Conservation (phyloP, 2,888 invertebrate species). For the Synanthedon vespiformis region DNA sequence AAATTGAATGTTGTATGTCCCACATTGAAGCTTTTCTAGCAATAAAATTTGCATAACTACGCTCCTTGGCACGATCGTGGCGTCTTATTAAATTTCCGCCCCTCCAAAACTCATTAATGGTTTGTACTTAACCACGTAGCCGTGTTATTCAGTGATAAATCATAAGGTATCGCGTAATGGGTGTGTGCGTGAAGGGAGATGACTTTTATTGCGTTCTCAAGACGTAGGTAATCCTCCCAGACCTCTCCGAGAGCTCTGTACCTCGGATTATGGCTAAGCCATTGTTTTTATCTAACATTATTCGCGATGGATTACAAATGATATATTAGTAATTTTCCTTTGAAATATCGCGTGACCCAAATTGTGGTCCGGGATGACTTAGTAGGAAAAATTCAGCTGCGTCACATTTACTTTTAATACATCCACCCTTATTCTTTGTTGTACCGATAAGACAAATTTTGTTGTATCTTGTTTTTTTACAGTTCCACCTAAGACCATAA, state of each 20-base stretch:
- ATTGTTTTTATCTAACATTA: slow-evolving; percentile 35
- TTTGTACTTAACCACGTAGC: slow-evolving; percentile 64
- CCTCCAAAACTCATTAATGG: slow-evolving; percentile 67
- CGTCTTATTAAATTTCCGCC: slow-evolving; percentile 69
- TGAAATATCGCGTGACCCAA: too few relatives aligned
- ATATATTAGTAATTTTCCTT: not conserved
- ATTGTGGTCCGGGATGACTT: too few relatives aligned
- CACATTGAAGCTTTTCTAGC: slow-evolving; percentile 47
- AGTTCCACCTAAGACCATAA: too few relatives aligned
- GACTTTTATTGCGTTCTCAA: slow-evolving; percentile 58
- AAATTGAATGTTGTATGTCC: slow-evolving; percentile 25
- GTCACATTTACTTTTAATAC: too few relatives aligned
- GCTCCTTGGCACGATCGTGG: slow-evolving; percentile 52
- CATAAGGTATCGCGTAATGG: slow-evolving; percentile 50
- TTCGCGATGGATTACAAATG: not conserved
- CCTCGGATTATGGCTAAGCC: slow-evolving; percentile 41
- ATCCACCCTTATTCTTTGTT: too few relatives aligned
- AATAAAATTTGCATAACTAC: slow-evolving; percentile 71
- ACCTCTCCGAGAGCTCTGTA: slow-evolving; percentile 18
- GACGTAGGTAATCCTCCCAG: slow-evolving; percentile 40
- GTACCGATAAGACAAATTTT: too few relatives aligned
- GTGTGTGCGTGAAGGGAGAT: slow-evolving; percentile 19
- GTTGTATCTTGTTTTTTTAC: too few relatives aligned
- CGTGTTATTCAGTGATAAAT: slow-evolving; percentile 57
- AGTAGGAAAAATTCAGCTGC: too few relatives aligned